phyloP scores from a whole-genome alignment of 2,888 invertebrate species.

The Zootermopsis nevadensis region DNA sequence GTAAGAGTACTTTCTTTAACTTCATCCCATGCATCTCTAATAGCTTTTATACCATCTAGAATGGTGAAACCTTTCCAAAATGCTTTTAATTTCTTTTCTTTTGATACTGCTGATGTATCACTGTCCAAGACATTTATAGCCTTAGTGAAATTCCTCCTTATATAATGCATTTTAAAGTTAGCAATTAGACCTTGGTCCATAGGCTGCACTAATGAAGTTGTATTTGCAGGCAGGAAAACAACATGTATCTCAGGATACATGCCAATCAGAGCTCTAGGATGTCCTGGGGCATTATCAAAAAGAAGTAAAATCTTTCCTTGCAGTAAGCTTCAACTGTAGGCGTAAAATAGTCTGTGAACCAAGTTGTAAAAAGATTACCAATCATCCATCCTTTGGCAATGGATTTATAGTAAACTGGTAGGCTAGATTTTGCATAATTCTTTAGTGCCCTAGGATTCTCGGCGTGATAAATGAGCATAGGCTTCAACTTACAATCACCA shows the following conservation, averaged over 20 bases:
- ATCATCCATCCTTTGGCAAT: constrained; percentile 56
- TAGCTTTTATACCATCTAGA: too few relatives aligned
- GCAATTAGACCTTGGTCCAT: not conserved
- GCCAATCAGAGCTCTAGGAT: not conserved
- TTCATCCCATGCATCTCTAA: too few relatives aligned
- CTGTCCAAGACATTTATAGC: too few relatives aligned
- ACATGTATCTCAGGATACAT: not conserved
- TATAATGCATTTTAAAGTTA: too few relatives aligned
- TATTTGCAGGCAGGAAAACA: not conserved
- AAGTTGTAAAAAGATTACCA: constrained; percentile 15
- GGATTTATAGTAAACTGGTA: constrained; percentile 56
- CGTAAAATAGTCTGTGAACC: constrained; percentile 52
- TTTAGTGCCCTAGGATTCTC: constrained; percentile 56
- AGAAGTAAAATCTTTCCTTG: constrained; percentile 50
- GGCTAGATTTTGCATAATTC: constrained; percentile 52
- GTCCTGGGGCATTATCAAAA: constrained; percentile 52
- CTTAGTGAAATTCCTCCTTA: too few relatives aligned
- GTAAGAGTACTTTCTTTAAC: too few relatives aligned
- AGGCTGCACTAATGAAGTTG: not conserved
- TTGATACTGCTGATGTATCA: too few relatives aligned
- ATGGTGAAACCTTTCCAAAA: too few relatives aligned
- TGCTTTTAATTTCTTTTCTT: too few relatives aligned
- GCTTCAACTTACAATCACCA: constrained; percentile 57
- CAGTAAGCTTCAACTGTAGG: constrained; percentile 57
- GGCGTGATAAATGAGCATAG: constrained; percentile 56